Base-by-base conservation (phyloP, 2,888 invertebrate species). In the Amphipyra berbera region DNA sequence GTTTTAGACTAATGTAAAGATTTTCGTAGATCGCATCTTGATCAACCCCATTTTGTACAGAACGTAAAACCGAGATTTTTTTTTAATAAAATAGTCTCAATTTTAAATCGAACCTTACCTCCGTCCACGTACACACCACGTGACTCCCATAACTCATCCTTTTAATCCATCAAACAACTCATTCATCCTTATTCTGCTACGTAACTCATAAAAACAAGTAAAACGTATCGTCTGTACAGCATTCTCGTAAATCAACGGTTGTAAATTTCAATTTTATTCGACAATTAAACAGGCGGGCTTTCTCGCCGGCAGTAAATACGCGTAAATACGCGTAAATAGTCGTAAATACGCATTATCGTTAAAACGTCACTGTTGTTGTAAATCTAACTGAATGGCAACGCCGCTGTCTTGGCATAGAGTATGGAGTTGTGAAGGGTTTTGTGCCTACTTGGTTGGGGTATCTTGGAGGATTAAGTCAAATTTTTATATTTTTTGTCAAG, bases 291-390 rank as follows among this genome's bases (percentile, higher is more conserved):
- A 83, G 88, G 85, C 90, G 88, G 85, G 91, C 92, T 93, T 94
- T 93, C 92, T 89, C 90, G 90, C 77, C 88, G 85, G 84, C 86
- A 89, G 88, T 92, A 92, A 93, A 93, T 92, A 91, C 86, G 83
- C 91, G 88, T 92, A 92, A 93, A 93, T 92, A 91, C 86, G 83
- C 91, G 88, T 92, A 94, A 93, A 93, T 92, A 93, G 83, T 91
- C 92, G 92, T 93, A 93, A 94, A 95, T 93, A 92, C 90, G 92
- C 89, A 94, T 95, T 93, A 95, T 94, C 94, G 94, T 95, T 94
- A 95, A 95, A 94, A 89, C 89, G 95, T 95, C 94, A 88, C 90
- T 78, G 84, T 83, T 82, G 85, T 81, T 89, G 91, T 95, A 95
- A 95, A 95, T 94, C 81, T 78, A 61, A 68, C 76, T 82, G 87